Conservation (phyloP, 23 tunicate species). For the Aplidium turbinatum region DNA sequence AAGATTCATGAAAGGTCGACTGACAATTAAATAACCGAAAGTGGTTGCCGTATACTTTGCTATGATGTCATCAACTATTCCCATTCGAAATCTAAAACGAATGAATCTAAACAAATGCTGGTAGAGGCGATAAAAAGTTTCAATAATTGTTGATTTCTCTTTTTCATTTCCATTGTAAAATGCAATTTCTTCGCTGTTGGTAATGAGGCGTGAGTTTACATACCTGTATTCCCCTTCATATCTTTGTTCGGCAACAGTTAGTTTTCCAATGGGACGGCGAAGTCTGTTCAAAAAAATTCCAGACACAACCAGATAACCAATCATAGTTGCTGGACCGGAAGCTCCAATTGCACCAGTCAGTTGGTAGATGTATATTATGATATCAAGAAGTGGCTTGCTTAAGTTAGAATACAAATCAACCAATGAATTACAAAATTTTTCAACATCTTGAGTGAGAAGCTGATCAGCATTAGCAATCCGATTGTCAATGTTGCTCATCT, state of each 20-base stretch:
- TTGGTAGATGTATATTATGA: conserved; percentile 77
- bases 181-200: conserved; percentile 94
- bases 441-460: conserved; percentile 90
- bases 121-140: conserved; percentile 53
- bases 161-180: conserved; percentile 94
- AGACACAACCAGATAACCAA: conserved; percentile 76
- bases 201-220: conserved; percentile 89
- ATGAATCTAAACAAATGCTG: conserved; percentile 72
- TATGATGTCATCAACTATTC: conserved; percentile 87
- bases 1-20: conserved; percentile 84
- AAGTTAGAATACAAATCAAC: conserved; percentile 90
- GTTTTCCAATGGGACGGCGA: conserved; percentile 82
- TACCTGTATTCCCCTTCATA: conserved; percentile 87
- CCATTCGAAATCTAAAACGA: conserved; percentile 81
- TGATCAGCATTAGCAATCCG: conserved; percentile 92
- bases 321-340: conserved; percentile 89
- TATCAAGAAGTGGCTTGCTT: conserved; percentile 89
- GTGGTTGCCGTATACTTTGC: conserved; percentile 95
- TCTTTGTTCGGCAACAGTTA: conserved; percentile 83
- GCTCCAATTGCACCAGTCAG: conserved; percentile 87
- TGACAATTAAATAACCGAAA: conserved; percentile 86
- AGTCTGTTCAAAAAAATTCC: conserved; percentile 73
- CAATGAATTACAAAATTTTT: conserved; percentile 85
- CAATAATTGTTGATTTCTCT: conserved; percentile 59
- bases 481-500: conserved; percentile 94